These are phyloP conservation scores for Cordilura impudica DNA, from an alignment of 2,888 invertebrate species.

Conservation along the genomic window DNA sequence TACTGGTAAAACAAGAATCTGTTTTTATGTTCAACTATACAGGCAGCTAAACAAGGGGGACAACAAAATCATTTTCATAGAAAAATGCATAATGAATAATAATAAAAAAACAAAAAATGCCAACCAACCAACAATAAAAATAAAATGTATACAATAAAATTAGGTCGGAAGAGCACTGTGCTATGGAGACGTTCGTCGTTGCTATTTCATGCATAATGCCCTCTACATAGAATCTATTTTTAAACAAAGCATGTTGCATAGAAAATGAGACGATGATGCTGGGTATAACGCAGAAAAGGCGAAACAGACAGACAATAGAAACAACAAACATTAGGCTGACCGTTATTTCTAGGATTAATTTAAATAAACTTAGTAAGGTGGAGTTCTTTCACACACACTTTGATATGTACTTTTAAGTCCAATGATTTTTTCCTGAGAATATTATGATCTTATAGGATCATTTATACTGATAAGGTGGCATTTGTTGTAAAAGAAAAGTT, in stretches of 20 bases:
- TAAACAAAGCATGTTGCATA: conserved; percentile 11
- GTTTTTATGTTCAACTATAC: conserved; percentile 25
- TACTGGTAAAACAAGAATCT: conserved; percentile 24
- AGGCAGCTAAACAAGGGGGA: conserved; percentile 31
- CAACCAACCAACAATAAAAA: conserved; percentile 41
- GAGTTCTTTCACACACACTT: too few relatives aligned
- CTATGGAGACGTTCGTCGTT: conserved; percentile 58
- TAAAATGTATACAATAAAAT: conserved; percentile 61
- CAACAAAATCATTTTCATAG: conserved; percentile 51
- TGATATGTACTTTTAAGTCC: too few relatives aligned
- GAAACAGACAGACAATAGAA: not conserved
- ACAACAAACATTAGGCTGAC: not conserved
- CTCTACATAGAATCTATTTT: conserved; percentile 56
- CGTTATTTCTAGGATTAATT: not conserved
- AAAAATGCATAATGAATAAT: conserved; percentile 31
- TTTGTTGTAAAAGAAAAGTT: too few relatives aligned
- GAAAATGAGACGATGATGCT: conserved; percentile 2
- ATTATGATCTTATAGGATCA: too few relatives aligned
- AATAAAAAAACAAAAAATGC: conserved; percentile 12
- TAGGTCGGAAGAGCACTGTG: conserved; percentile 67
- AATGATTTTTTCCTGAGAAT: too few relatives aligned
- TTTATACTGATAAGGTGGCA: too few relatives aligned
- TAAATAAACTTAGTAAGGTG: too few relatives aligned
- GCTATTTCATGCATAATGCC: conserved; percentile 61
- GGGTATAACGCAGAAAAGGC: not conserved